These are phyloP conservation scores for Momotus momota DNA, from an alignment of 2,797 vertebrate genomes.

Conservation along the genomic window DNA sequence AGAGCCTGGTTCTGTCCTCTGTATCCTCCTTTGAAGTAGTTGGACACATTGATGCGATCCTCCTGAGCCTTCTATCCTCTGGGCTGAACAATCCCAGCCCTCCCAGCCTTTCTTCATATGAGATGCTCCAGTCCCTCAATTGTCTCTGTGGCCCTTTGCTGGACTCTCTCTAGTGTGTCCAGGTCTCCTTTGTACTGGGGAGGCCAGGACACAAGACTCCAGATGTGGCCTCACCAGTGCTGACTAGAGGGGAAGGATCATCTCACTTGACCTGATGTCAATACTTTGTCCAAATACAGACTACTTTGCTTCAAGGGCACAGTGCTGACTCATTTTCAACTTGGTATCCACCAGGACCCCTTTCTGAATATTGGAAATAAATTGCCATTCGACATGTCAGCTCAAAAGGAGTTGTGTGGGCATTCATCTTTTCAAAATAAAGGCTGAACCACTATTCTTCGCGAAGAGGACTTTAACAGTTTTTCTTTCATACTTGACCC, in stretches of 20 bases:
- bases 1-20: too few species aligned
- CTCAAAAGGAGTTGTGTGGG: not conserved
- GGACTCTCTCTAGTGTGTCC: not conserved
- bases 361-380: not conserved
- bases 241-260: not conserved
- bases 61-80: not conserved
- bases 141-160: not conserved
- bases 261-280: not conserved
- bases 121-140: not conserved
- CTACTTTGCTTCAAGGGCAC: not conserved
- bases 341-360: not conserved
- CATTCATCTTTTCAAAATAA: not conserved
- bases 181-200: not conserved
- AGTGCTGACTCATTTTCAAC: not conserved
- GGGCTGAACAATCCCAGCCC: not conserved
- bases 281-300: not conserved
- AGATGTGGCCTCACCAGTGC: not conserved
- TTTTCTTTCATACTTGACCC: not conserved
- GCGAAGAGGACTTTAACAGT: not conserved
- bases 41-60: not conserved
- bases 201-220: not conserved
- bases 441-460: not conserved
- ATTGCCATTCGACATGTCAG: not conserved
- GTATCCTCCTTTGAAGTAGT: not conserved
- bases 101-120: not conserved